Evolutionary conservation across 1,140 invertebrate genomes (phyloP).

Genomic region (Hermetia illucens): DNA sequence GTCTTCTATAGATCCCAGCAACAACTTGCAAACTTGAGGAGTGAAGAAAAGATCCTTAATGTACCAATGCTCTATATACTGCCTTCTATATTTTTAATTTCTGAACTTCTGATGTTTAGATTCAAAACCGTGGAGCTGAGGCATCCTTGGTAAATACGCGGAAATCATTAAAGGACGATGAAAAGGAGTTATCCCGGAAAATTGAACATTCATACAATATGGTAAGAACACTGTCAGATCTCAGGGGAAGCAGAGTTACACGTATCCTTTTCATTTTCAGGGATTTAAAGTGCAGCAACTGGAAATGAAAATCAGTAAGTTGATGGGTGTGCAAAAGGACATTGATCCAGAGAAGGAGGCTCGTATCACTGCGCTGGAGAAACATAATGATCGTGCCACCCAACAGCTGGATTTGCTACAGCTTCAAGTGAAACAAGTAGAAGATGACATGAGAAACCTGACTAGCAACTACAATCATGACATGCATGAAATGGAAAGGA

Average conservation of each 20-base stretch:
- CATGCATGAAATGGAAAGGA: constrained; percentile 13
- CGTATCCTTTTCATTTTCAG: background rate
- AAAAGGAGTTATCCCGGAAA: constrained; percentile 4
- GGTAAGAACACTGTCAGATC: background rate
- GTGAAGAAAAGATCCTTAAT: constrained; percentile 15
- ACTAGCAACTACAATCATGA: constrained; percentile 26
- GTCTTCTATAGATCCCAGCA: constrained; percentile 20
- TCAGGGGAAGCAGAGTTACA: background rate
- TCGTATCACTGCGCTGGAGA: constrained; percentile 12
- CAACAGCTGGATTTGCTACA: constrained; percentile 27
- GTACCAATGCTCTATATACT: constrained; percentile 2
- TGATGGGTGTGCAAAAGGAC: background rate
- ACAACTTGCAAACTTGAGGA: constrained; percentile 13
- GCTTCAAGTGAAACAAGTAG: constrained; percentile 34
- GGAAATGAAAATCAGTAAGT: background rate
- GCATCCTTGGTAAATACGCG: background rate
- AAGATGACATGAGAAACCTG: constrained; percentile 36
- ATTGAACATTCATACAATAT: constrained; percentile 5
- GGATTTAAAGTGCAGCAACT: background rate
- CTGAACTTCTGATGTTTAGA: background rate
- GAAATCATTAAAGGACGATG: background rate
- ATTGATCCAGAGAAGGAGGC: constrained; percentile 9
- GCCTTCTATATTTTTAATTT: background rate
- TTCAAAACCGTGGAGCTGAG: background rate
- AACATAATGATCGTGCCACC: constrained; percentile 11